Evolutionary conservation across 2,113 vertebrate genomes (phyloP).

Genomic region (Herpailurus yagouaroundi): DNA sequence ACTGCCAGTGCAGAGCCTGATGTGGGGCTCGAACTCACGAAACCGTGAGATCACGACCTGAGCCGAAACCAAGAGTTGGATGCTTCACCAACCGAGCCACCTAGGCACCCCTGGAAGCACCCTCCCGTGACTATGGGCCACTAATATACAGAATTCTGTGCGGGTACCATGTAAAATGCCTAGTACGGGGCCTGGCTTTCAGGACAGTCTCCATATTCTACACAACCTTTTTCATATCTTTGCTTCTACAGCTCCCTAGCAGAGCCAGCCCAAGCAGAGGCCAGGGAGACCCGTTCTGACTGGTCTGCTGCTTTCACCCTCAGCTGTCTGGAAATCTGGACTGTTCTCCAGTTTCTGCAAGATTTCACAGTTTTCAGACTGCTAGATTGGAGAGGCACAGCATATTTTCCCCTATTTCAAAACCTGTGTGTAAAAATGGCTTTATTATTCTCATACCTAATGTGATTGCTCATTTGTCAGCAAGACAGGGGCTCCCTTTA

Average conservation of each 20-base stretch:
- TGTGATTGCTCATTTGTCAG: neutral
- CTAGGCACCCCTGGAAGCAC: neutral
- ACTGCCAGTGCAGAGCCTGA: too few species aligned
- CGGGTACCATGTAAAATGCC: neutral
- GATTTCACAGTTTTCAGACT: neutral
- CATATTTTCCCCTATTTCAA: neutral
- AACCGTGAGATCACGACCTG: too few species aligned
- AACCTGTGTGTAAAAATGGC: neutral
- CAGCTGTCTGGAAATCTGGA: neutral
- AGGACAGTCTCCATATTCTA: neutral
- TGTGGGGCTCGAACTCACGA: too few species aligned
- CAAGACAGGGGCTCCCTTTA: neutral
- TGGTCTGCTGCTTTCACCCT: neutral
- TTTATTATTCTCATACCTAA: neutral
- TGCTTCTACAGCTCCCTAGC: neutral
- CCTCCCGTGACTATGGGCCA: too few species aligned
- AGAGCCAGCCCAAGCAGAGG: neutral
- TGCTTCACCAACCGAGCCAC: too few species aligned
- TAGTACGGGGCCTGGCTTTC: neutral
- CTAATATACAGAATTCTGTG: neutral
- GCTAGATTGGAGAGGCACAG: neutral
- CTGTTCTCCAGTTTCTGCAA: neutral
- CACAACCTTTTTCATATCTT: neutral
- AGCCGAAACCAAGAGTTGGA: too few species aligned
- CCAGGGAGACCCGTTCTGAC: neutral